Conservation (phyloP, 2,888 invertebrate genomes). For the Agriopis marginaria region DNA sequence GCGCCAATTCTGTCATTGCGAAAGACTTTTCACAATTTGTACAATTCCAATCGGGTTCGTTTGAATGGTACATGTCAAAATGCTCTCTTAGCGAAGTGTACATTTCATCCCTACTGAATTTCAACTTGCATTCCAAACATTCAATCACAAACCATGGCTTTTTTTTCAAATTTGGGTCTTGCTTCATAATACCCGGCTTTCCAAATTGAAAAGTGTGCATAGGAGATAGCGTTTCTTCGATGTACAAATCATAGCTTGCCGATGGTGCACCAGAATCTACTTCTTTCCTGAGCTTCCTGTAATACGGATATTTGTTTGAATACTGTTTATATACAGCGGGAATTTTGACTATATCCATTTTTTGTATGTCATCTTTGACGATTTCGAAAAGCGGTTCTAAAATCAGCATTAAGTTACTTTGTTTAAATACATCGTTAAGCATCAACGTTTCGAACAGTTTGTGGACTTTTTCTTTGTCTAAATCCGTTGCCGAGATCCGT, state of each 20-base stretch:
- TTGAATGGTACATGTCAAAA: constrained; percentile 54
- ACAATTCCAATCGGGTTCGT: constrained; percentile 64
- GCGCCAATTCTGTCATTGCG: constrained; percentile 4
- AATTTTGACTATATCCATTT: constrained; percentile 21
- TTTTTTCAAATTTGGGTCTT: too few relatives aligned
- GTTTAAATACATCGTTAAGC: too few relatives aligned
- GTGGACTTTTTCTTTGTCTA: neutral
- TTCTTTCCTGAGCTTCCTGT: constrained; percentile 60
- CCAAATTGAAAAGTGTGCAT: constrained; percentile 46
- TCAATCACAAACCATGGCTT: constrained; percentile 55
- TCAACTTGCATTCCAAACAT: constrained; percentile 56
- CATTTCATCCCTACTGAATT: constrained; percentile 44
- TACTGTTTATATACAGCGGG: constrained; percentile 43
- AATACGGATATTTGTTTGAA: constrained; percentile 58
- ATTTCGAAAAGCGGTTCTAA: constrained; percentile 37
- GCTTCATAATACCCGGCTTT: too few relatives aligned
- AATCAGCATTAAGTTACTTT: neutral
- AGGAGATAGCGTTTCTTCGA: constrained; percentile 63
- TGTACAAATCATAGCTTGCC: constrained; percentile 56
- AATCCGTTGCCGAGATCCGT: neutral
- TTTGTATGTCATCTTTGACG: constrained; percentile 47
- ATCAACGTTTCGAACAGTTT: neutral
- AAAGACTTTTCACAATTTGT: constrained; percentile 18
- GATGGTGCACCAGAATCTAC: neutral
- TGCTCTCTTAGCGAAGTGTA: constrained; percentile 51